These are phyloP conservation scores for Mycalesis mineus DNA, from an alignment of 2,888 invertebrate species.

Conservation along the genomic window DNA sequence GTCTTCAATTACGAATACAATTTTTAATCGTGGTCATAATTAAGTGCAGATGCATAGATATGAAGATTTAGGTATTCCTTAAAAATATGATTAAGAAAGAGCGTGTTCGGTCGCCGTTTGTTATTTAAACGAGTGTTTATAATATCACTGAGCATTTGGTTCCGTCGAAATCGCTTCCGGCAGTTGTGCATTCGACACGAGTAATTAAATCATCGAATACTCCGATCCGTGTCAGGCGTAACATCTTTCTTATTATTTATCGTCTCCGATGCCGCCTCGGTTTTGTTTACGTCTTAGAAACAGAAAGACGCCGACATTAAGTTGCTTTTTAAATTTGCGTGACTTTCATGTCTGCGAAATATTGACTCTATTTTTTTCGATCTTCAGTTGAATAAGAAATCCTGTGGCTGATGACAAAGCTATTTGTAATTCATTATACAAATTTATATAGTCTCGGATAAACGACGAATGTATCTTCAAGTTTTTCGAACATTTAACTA, in stretches of 20 bases:
- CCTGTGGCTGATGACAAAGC: too few species aligned
- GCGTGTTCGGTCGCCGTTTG: constrained; percentile 21
- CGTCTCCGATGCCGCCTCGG: constrained; percentile 1
- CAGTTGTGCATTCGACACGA: constrained; percentile 29
- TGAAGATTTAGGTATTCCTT: constrained; percentile 5
- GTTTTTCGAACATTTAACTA: too few species aligned
- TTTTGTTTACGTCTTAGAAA: constrained; percentile 10
- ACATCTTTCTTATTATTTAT: constrained; percentile 25
- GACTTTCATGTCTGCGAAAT: neutral
- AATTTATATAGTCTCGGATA: too few species aligned
- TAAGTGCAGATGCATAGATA: constrained; percentile 15
- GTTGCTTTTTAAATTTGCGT: neutral
- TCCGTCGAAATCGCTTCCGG: constrained; percentile 28
- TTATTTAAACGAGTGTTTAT: constrained; percentile 25
- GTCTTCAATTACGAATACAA: neutral
- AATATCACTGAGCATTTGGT: constrained; percentile 25
- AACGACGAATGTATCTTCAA: too few species aligned
- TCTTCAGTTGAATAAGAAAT: neutral
- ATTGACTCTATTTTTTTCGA: neutral
- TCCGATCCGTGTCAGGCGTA: constrained; percentile 23
- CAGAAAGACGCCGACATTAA: neutral
- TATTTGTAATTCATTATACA: too few species aligned
- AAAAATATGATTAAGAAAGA: constrained; percentile 16
- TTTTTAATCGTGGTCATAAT: constrained; percentile 10
- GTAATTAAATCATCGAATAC: constrained; percentile 27